Percentiles rank a stretch among this genome's conserved stretches.
These are phyloP conservation scores for Sylvilagus floridanus DNA, from an alignment of 2,797 vertebrate species.

Conservation along the genomic window DNA sequence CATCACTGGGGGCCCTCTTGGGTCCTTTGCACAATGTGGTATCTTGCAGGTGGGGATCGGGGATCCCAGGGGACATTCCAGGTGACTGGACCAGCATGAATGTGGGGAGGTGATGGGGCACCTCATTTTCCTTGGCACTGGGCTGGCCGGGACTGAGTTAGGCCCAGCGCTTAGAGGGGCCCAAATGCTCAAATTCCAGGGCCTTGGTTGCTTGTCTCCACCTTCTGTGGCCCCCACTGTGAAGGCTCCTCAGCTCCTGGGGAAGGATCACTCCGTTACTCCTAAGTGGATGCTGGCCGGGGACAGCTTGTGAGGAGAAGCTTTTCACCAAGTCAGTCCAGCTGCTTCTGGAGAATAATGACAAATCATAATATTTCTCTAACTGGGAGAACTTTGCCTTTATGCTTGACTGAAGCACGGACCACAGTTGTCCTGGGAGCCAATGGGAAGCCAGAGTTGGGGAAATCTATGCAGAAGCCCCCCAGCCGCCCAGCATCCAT, in stretches of 20 bases:
- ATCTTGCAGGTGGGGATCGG: not conserved
- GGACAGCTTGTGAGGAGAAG: not conserved
- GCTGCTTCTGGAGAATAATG: slow-evolving; percentile 15
- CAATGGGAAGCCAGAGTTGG: slow-evolving; percentile 41
- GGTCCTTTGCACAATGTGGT: not conserved
- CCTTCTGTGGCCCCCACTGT: not conserved
- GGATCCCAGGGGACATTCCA: fast-evolving
- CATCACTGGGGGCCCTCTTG: no score
- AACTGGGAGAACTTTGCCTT: slow-evolving; percentile 59
- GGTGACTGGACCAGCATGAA: not conserved
- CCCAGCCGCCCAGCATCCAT: slow-evolving; percentile 69
- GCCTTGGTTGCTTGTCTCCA: not conserved
- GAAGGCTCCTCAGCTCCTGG: not conserved
- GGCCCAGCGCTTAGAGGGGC: not conserved
- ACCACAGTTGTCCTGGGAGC: slow-evolving; percentile 39
- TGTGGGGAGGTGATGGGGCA: not conserved
- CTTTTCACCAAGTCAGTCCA: not conserved
- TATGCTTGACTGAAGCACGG: slow-evolving; percentile 56
- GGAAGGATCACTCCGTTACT: not conserved
- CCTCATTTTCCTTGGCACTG: not conserved
- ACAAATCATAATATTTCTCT: slow-evolving; percentile 26
- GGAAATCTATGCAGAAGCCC: slow-evolving; percentile 73
- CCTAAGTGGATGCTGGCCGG: not conserved
- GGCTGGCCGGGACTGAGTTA: not conserved
- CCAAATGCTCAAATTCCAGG: fast-evolving